A percentile compares a stretch with the other conserved stretches of the same genome.
These are phyloP conservation scores for Crotalus tigris DNA, from an alignment of 2,113 vertebrate genomes.

Conservation along the genomic window DNA sequence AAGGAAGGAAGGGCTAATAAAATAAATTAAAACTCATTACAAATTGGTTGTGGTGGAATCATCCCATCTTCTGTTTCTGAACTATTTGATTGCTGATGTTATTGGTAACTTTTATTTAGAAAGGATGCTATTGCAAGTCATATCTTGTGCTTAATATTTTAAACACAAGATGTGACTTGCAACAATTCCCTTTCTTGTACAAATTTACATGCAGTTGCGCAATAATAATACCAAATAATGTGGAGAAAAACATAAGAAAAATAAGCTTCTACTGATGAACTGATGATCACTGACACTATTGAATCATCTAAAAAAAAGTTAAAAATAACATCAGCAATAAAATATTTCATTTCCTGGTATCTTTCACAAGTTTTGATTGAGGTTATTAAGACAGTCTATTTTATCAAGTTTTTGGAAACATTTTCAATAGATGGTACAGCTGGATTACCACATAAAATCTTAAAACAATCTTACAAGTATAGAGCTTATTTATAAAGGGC, in stretches of 20 bases:
- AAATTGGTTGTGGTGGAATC: background rate
- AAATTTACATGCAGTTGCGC: background rate
- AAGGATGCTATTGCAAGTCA: background rate
- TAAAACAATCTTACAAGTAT: background rate
- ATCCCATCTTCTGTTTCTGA: background rate
- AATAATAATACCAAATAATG: background rate
- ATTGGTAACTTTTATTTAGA: slow-evolving; percentile 22
- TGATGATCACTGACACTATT: background rate
- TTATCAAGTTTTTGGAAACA: background rate
- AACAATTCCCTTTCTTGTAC: slow-evolving; percentile 1
- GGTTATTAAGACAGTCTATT: background rate
- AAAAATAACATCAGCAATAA: slow-evolving; percentile 23
- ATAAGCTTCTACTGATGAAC: background rate
- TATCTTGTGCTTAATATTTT: background rate
- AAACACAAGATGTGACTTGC: background rate
- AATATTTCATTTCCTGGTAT: background rate
- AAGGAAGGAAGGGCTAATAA: background rate
- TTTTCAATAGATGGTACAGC: background rate
- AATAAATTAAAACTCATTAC: background rate
- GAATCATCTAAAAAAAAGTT: background rate
- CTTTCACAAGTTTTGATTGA: background rate
- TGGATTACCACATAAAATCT: background rate
- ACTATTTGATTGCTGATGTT: slow-evolving; percentile 17
- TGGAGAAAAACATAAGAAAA: background rate
- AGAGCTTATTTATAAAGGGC: background rate